phyloP scores from a whole-genome alignment of 2,113 vertebrate species.

The Cynocephalus volans region DNA sequence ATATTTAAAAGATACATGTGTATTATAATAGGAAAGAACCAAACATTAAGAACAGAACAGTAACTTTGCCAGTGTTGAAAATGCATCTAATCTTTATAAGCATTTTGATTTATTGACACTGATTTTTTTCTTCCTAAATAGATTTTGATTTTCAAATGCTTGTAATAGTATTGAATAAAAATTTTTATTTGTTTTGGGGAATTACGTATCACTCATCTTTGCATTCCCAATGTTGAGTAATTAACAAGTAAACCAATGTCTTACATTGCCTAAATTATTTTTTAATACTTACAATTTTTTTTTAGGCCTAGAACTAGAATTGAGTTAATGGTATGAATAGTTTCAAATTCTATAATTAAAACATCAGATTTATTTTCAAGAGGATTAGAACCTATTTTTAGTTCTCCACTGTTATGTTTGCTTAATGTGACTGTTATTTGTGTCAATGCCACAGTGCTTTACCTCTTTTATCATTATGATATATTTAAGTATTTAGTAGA shows the following conservation, averaged over 20 bases:
- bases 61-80: not conserved
- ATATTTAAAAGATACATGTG: not conserved
- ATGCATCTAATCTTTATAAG: not conserved
- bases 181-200: not conserved
- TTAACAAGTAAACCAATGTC: not conserved
- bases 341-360: not conserved
- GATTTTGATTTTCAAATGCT: not conserved
- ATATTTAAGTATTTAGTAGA: not conserved
- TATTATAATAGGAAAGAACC: not conserved
- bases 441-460: not conserved
- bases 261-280: not conserved
- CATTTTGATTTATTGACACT: not conserved
- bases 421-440: not conserved
- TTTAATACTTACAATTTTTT: not conserved
- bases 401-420: not conserved
- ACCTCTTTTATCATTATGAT: not conserved
- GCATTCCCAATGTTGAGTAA: not conserved
- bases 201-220: not conserved
- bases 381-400: not conserved
- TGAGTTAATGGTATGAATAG: not conserved
- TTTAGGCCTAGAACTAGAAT: not conserved
- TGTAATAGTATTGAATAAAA: not conserved
- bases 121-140: not conserved
- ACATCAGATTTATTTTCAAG: not conserved
- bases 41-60: not conserved